These are phyloP conservation scores for Helicoverpa assulta DNA, from an alignment of 2,888 invertebrate genomes.

Conservation along the genomic window DNA sequence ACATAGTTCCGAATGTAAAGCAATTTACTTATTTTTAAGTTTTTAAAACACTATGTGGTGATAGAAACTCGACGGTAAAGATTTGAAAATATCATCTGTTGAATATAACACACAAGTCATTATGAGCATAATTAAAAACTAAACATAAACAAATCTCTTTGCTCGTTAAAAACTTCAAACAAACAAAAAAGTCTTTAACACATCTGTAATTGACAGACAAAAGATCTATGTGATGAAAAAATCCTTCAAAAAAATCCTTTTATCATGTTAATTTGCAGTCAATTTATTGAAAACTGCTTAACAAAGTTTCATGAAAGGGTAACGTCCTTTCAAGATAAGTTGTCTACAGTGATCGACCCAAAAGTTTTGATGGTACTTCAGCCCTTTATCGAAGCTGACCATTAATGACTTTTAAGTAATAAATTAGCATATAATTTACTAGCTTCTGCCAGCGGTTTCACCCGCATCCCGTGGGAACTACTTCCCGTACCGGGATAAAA, in stretches of 20 bases:
- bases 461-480: too few species aligned
- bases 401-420: slow-evolving; percentile 25
- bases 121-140: too few species aligned
- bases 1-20: too few species aligned
- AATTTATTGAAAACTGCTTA: slow-evolving; percentile 3
- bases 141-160: too few species aligned
- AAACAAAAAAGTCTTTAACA: neutral
- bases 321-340: slow-evolving; percentile 25
- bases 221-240: neutral
- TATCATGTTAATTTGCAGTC: neutral
- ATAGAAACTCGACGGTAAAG: too few species aligned
- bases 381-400: slow-evolving; percentile 6
- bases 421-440: neutral
- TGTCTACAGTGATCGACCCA: slow-evolving; percentile 20
- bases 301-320: slow-evolving; percentile 5
- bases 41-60: too few species aligned
- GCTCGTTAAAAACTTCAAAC: neutral
- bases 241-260: neutral
- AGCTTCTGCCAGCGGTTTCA: too few species aligned
- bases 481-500: too few species aligned
- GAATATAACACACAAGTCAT: too few species aligned
- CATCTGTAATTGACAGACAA: neutral
- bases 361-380: slow-evolving; percentile 38
- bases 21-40: too few species aligned
- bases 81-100: too few species aligned